A percentile compares a stretch with the other conserved stretches of the same genome.
Evolutionary conservation across 2,888 invertebrate species (phyloP).

Genomic region (Hartigia nigra): DNA sequence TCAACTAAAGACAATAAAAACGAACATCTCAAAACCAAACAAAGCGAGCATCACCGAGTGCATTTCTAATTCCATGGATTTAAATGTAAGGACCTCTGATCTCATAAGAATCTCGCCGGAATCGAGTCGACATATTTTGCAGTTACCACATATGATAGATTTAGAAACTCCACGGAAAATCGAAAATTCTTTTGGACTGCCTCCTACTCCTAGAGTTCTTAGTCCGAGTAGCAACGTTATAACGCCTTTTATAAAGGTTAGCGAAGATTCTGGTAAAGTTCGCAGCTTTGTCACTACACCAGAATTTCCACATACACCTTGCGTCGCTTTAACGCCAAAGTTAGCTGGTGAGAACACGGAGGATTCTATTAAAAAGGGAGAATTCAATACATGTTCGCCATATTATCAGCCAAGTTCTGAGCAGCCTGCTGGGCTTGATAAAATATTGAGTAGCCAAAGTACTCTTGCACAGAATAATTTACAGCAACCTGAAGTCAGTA

Average conservation of each 20-base stretch:
- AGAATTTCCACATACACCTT: conserved; percentile 59
- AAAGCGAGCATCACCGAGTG: not conserved
- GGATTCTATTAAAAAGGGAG: conserved; percentile 39
- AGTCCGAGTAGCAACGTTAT: conserved; percentile 50
- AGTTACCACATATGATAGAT: conserved; percentile 41
- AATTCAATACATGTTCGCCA: conserved; percentile 39
- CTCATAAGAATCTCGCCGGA: conserved; percentile 33
- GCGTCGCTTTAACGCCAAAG: conserved; percentile 55
- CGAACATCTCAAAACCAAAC: conserved; percentile 38
- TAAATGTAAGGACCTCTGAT: conserved; percentile 25
- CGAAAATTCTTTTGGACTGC: conserved; percentile 44
- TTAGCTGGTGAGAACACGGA: conserved; percentile 32
- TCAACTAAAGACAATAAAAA: conserved; percentile 50
- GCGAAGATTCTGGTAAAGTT: conserved; percentile 49
- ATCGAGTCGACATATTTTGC: conserved; percentile 25
- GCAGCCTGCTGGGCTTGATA: conserved; percentile 13
- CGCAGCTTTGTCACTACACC: conserved; percentile 56
- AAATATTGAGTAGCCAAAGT: conserved; percentile 1
- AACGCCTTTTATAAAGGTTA: conserved; percentile 41
- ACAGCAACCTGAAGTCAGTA: conserved; percentile 16
- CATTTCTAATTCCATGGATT: conserved; percentile 11
- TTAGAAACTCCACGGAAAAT: conserved; percentile 58
- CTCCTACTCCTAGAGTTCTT: conserved; percentile 57
- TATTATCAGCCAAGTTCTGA: conserved; percentile 53
- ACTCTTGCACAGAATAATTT: conserved; percentile 5